Conservation (phyloP, 2,888 invertebrate species). For the Drepanosiphum platanoidis region DNA sequence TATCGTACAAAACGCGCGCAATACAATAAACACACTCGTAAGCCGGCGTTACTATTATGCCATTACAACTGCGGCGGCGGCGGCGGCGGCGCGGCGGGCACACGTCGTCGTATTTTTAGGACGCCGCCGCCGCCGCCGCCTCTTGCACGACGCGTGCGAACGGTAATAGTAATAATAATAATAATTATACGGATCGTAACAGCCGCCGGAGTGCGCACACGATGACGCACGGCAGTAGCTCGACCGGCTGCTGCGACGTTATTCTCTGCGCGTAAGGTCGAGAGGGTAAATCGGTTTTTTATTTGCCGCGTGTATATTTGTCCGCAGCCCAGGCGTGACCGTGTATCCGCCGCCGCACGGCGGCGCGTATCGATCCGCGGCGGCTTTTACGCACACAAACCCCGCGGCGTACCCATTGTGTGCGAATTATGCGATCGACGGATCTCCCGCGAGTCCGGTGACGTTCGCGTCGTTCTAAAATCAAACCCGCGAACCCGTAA, state of each 20-base stretch:
- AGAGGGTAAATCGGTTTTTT: background rate
- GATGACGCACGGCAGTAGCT: background rate
- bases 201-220: background rate
- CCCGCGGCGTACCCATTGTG: background rate
- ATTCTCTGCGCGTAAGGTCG: background rate
- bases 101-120: slow-evolving; percentile 33
- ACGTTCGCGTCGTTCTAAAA: slow-evolving; percentile 53
- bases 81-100: too few species aligned
- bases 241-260: background rate
- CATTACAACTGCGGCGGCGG: too few species aligned
- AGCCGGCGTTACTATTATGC: too few species aligned
- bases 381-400: too few species aligned
- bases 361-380: background rate
- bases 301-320: background rate
- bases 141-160: background rate
- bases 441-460: background rate
- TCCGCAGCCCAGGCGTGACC: too few species aligned
- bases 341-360: background rate
- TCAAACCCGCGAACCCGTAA: slow-evolving; percentile 36
- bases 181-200: slow-evolving; percentile 8
- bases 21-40: background rate
- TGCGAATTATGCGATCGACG: background rate
- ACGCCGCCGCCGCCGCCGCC: background rate
- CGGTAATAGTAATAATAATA: slow-evolving; percentile 31
- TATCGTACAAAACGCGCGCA: background rate